Evolutionary conservation across 2,113 vertebrate genomes (phyloP), one percentile per base, ranked within the genome.

Genomic region (Garra rufa): DNA sequence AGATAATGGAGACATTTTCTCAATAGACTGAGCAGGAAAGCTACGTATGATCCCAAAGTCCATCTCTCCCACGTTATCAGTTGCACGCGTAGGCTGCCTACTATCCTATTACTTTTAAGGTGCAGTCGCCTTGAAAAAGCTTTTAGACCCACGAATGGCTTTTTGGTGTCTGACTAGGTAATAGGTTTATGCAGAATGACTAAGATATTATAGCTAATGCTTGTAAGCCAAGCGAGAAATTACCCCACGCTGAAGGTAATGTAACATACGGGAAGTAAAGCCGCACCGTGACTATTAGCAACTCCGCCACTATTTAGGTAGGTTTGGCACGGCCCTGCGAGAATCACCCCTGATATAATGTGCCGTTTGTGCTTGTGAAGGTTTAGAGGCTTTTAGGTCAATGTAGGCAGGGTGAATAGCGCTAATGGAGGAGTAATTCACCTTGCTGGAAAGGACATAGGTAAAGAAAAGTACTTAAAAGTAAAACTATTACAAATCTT

Each of bases 181-280:
- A 89, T 82, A 84, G 84, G 82, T 86, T 87, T 89, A 89, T 85
- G 43, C 73, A 84, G 82, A 87, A 84, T 87, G 78, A 86, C 88
- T 86, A 77, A 85, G 85, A 88, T 85, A 83, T 74, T 85, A 82
- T 78, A 69, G 75, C 80, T 89, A 85, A 87, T 85, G 85, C 83
- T 71, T 89, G 88, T 76, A 89, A 89, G 88, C 82, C 88, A 87
- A 85, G 85, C 81, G 85, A 89, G 84, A 88, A 88, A 88, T 88
- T 76, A 88, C 76, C 76, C 71, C 8, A 52, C 43, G 19, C 87
- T 83, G 65, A 83, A 88, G 59, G 81, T 85, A 85, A 85, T 83
- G 81, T 75, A 63, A 83, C 84, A 83, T 88, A 88, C 50, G 61
- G 80, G 76, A 85, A 71, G 75, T 67, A 57, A 59, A 79, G 80